Percentiles rank a stretch among this genome's conserved stretches.
Conservation (phyloP, 2,113 vertebrate species). For the Xyliphius kryptos region DNA sequence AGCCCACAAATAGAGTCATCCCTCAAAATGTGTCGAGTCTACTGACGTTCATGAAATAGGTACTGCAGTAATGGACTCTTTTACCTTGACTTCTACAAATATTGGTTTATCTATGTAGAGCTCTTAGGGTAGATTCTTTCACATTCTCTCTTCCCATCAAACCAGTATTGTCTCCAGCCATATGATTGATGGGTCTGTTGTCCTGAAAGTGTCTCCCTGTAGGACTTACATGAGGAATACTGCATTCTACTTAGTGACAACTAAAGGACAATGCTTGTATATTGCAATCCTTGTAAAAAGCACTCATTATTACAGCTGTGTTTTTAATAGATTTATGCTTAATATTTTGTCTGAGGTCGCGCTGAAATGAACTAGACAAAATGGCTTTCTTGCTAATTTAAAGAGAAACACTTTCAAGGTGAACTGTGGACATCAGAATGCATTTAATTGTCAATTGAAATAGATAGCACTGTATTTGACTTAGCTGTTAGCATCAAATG, state of each 20-base stretch:
- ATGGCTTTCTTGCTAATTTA: not conserved
- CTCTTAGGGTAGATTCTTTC: conserved; percentile 29
- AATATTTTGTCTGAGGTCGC: not conserved
- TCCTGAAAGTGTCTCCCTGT: conserved; percentile 6
- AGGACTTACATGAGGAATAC: not conserved
- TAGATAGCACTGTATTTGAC: not conserved
- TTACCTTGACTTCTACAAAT: conserved; percentile 45
- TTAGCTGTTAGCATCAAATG: not conserved
- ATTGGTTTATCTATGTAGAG: conserved; percentile 22
- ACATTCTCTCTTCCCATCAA: conserved; percentile 33
- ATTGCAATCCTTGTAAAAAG: not conserved
- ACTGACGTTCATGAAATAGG: conserved; percentile 43
- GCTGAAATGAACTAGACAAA: not conserved
- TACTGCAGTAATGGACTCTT: conserved; percentile 35
- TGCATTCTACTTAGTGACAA: not conserved
- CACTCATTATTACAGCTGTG: not conserved
- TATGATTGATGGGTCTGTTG: conserved; percentile 24
- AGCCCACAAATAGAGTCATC: conserved; percentile 46
- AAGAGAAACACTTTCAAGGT: not conserved
- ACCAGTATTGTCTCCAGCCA: conserved; percentile 18
- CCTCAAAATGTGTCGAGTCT: conserved; percentile 35
- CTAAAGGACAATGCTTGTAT: not conserved
- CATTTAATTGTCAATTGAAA: not conserved
- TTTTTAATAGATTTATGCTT: not conserved
- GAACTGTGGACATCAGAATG: no score